A percentile compares a stretch with the other conserved stretches of the same genome.
phyloP scores from a whole-genome alignment of 1,140 invertebrate genomes.

The Caenorhabditis latens region DNA sequence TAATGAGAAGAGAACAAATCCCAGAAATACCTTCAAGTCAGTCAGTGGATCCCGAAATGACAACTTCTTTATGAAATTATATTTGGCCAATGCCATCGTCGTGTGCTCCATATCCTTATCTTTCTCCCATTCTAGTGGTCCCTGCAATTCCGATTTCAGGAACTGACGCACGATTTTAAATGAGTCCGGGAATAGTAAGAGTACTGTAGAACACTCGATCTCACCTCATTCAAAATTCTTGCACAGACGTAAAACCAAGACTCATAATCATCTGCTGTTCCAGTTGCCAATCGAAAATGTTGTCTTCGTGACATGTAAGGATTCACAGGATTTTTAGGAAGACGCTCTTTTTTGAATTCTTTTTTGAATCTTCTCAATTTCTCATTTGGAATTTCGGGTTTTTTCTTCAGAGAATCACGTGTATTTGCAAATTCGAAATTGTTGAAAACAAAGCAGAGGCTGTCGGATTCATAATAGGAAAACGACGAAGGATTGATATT shows the following conservation, averaged over 20 bases:
- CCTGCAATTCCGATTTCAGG: neutral
- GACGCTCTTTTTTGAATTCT: neutral
- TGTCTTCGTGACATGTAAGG: slow-evolving; percentile 16
- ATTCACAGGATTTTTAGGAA: neutral
- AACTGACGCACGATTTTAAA: neutral
- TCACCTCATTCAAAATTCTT: neutral
- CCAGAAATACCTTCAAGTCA: neutral
- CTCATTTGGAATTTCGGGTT: neutral
- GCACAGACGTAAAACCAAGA: slow-evolving; percentile 31
- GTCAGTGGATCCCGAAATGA: neutral
- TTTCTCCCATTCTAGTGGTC: slow-evolving; percentile 3
- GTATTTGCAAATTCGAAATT: neutral
- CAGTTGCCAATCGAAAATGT: neutral
- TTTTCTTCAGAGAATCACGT: neutral
- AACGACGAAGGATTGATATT: neutral
- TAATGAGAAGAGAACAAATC: neutral
- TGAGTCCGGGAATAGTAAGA: neutral
- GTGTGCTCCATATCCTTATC: neutral
- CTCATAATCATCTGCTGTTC: slow-evolving; percentile 5
- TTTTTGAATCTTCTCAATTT: neutral
- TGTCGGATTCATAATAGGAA: neutral
- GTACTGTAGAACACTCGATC: neutral
- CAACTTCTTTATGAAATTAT: neutral
- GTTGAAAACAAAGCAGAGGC: neutral
- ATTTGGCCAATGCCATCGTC: neutral